Percentiles rank a stretch among this genome's conserved stretches.
Conservation (phyloP, 2,113 vertebrate genomes). For the Lipophrys pholis region DNA sequence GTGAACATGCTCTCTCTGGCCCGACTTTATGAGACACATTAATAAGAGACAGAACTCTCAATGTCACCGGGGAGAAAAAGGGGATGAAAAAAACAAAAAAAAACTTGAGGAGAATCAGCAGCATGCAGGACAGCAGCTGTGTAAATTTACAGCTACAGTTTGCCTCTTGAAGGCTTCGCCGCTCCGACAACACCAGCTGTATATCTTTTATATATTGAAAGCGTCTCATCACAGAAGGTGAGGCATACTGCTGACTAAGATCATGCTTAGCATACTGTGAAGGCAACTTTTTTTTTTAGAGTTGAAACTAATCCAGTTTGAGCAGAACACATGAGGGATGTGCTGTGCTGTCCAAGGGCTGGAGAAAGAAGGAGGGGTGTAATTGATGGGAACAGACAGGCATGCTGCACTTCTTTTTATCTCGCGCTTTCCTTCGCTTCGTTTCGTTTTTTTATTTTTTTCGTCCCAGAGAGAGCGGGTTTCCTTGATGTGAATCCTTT, state of each 20-base stretch:
- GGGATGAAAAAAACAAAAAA: neutral
- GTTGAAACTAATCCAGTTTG: conserved; percentile 55
- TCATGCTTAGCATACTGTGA: conserved; percentile 44
- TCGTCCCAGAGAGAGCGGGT: conserved; percentile 17
- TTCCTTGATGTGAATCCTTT: conserved; percentile 57
- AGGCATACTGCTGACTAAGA: conserved; percentile 42
- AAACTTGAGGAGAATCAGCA: neutral
- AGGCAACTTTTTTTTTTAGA: conserved; percentile 36
- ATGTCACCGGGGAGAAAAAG: conserved; percentile 14
- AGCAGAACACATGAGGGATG: conserved; percentile 48
- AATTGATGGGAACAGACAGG: conserved; percentile 53
- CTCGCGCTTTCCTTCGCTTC: conserved; percentile 36
- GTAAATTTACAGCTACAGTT: conserved; percentile 10
- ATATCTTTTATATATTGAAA: conserved; percentile 15
- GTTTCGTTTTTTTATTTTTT: conserved; percentile 38
- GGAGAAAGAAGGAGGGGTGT: conserved; percentile 27
- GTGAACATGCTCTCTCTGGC: conserved; percentile 13
- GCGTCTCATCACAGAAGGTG: conserved; percentile 5
- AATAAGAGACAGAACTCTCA: conserved; percentile 31
- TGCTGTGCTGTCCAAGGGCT: conserved; percentile 42
- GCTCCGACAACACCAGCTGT: conserved; percentile 22
- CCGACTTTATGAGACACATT: conserved; percentile 28
- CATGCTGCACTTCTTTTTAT: conserved; percentile 51
- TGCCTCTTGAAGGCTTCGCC: conserved; percentile 20
- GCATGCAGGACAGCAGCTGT: neutral